phyloP scores from a whole-genome alignment of 2,797 vertebrate species.

The Microchirus variegatus region DNA sequence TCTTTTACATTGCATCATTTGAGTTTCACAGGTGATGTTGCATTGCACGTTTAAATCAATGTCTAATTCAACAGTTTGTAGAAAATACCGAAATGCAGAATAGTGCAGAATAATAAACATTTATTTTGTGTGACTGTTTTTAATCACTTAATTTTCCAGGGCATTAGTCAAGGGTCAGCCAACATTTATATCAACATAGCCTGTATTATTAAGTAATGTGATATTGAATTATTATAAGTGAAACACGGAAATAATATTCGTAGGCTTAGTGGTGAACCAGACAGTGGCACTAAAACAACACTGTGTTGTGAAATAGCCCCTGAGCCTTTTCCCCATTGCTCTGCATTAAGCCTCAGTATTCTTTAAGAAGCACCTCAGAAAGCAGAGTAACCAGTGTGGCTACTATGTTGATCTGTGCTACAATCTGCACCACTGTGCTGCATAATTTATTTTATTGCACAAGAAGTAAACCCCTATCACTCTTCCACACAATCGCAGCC shows the following conservation, averaged over 20 bases:
- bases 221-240: conserved; percentile 15
- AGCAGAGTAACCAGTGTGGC: conserved; percentile 20
- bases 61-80: too few species aligned
- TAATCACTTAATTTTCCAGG: neutral
- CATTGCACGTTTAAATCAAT: too few species aligned
- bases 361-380: conserved; percentile 27
- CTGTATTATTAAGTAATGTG: neutral
- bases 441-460: conserved; percentile 74
- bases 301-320: conserved; percentile 14
- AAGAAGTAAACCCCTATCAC: conserved; percentile 65
- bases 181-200: conserved; percentile 1
- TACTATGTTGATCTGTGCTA: conserved; percentile 48
- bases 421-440: conserved; percentile 60
- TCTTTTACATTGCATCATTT: conserved; percentile 2
- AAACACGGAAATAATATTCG: neutral
- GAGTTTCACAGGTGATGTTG: neutral
- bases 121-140: neutral
- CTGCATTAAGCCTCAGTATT: conserved; percentile 22
- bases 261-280: conserved; percentile 8
- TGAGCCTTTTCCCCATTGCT: conserved; percentile 21
- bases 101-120: too few species aligned
- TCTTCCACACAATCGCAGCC: conserved; percentile 69
- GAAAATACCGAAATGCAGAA: too few species aligned
- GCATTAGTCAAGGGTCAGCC: too few species aligned
- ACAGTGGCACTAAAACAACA: conserved; percentile 5